These are phyloP conservation scores for Amyelois transitella DNA, from an alignment of 1,140 invertebrate species.

Conservation along the genomic window DNA sequence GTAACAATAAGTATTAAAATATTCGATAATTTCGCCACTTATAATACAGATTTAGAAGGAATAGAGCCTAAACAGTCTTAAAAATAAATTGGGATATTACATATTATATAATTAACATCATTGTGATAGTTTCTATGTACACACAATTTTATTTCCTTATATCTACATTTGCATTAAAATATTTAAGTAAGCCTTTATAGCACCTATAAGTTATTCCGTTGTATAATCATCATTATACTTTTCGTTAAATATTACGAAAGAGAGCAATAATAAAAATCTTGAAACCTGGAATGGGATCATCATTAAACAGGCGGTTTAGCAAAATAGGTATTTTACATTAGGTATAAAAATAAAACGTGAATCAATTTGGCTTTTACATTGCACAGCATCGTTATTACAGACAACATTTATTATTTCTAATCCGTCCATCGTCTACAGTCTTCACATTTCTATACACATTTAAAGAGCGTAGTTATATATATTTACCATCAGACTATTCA, in stretches of 20 bases:
- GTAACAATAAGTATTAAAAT: neutral
- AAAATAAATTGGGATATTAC: constrained; percentile 8
- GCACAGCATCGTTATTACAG: neutral
- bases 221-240: constrained; percentile 1
- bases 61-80: constrained; percentile 18
- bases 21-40: neutral
- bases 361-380: constrained; percentile 7
- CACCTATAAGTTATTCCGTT: constrained; percentile 47
- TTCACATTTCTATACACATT: no score
- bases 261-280: constrained; percentile 11
- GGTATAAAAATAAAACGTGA: neutral
- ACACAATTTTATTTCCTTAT: constrained; percentile 21
- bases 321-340: constrained; percentile 11
- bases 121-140: constrained; percentile 33
- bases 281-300: neutral
- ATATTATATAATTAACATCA: constrained; percentile 8
- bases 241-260: constrained; percentile 11
- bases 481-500: no score
- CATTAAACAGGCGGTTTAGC: neutral
- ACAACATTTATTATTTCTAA: neutral
- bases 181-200: constrained; percentile 65
- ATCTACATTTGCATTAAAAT: constrained; percentile 18
- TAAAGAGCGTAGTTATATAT: no score
- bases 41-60: neutral
- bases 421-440: neutral